These are phyloP conservation scores for Polypedilum vanderplanki DNA, from an alignment of 1,140 invertebrate genomes.

Conservation along the genomic window DNA sequence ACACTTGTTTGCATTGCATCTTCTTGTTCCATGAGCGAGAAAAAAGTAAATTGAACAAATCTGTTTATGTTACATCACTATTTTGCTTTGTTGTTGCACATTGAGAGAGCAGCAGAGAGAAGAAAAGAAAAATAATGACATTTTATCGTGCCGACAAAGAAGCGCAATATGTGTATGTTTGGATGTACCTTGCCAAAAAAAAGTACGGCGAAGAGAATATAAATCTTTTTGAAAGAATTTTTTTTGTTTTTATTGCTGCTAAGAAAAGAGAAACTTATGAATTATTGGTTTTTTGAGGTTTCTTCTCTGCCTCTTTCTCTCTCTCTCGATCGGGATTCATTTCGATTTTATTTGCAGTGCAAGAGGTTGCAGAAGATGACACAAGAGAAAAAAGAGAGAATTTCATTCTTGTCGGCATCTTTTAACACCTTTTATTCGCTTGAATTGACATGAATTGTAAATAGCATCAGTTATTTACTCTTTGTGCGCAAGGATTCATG, in stretches of 20 bases:
- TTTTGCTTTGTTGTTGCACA: too few relatives aligned
- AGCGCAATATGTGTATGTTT: too few relatives aligned
- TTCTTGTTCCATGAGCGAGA: background rate
- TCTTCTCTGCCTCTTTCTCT: background rate
- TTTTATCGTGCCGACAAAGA: too few relatives aligned
- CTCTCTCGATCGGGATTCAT: background rate
- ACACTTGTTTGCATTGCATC: conserved; percentile 5
- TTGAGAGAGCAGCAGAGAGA: too few relatives aligned
- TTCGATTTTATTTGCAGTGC: too few relatives aligned
- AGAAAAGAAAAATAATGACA: too few relatives aligned
- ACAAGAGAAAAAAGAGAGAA: background rate
- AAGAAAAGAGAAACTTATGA: conserved; percentile 19
- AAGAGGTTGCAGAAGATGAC: too few relatives aligned
- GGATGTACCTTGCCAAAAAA: too few relatives aligned
- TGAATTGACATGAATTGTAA: conserved; percentile 1
- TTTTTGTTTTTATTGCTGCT: background rate
- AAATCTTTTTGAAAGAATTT: background rate
- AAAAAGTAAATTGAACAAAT: background rate
- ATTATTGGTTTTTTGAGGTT: conserved; percentile 14
- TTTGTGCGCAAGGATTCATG: too few relatives aligned
- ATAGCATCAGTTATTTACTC: background rate
- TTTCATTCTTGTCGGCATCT: background rate
- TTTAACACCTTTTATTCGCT: conserved; percentile 5
- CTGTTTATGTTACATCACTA: background rate
- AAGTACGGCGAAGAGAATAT: too few relatives aligned